Evolutionary conservation across 2,888 invertebrate species (phyloP).

Genomic region (Ceraclea dissimilis): DNA sequence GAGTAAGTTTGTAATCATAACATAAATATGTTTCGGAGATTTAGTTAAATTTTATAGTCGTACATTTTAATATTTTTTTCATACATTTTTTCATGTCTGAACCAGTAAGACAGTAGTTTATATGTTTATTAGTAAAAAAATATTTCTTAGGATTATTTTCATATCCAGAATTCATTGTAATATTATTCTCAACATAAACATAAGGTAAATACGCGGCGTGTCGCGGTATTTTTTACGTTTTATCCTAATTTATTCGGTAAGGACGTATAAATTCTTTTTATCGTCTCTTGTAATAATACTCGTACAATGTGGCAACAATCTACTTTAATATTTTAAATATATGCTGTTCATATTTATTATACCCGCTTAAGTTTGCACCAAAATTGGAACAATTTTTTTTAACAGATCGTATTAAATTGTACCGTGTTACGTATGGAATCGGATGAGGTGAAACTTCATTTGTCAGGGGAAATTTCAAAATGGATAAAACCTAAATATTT

Average conservation of each 20-base stretch:
- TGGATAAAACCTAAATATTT: conserved; percentile 2
- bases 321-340: conserved; percentile 1
- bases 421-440: neutral
- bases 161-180: too few relatives aligned
- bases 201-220: neutral
- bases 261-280: neutral
- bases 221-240: neutral
- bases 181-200: neutral
- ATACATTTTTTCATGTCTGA: too few relatives aligned
- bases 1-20: too few relatives aligned
- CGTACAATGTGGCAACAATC: neutral
- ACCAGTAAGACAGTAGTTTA: too few relatives aligned
- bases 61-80: too few relatives aligned
- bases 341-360: neutral
- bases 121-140: too few relatives aligned
- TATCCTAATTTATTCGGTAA: neutral
- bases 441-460: neutral
- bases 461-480: neutral
- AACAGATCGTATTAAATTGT: neutral
- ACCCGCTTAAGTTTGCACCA: too few relatives aligned
- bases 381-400: neutral
- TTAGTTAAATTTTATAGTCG: too few relatives aligned
- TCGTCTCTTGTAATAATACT: neutral
- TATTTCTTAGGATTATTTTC: too few relatives aligned
- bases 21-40: too few relatives aligned